Percentiles rank a stretch among this genome's conserved stretches.
Conservation (phyloP, 1,140 invertebrate genomes). For the Listronotus oregonensis region DNA sequence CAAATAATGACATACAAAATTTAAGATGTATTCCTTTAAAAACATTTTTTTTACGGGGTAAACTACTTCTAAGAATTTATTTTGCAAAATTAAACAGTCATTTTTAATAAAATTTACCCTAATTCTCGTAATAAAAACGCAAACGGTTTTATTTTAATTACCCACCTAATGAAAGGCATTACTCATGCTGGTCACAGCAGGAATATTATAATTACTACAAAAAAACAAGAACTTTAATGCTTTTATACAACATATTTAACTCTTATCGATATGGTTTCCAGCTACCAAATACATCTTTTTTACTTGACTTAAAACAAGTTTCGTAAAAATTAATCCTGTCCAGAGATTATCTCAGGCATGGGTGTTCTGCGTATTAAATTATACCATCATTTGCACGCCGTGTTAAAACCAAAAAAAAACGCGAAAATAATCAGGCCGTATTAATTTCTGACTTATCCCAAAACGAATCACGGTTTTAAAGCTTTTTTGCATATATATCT, state of each 20-base stretch:
- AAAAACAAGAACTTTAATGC: slow-evolving; percentile 17
- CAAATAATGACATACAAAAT: too few relatives aligned
- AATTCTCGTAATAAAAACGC: too few relatives aligned
- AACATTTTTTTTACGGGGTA: too few relatives aligned
- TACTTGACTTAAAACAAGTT: slow-evolving; percentile 22
- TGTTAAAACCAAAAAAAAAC: slow-evolving; percentile 20
- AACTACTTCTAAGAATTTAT: too few relatives aligned
- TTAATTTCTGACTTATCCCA: slow-evolving; percentile 28
- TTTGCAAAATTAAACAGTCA: too few relatives aligned
- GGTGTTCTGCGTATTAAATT: slow-evolving; percentile 30
- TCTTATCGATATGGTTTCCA: slow-evolving; percentile 28
- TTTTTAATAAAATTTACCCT: too few relatives aligned
- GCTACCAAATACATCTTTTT: slow-evolving; percentile 33
- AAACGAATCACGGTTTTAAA: slow-evolving; percentile 13
- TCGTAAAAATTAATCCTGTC: slow-evolving; percentile 32
- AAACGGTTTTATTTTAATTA: too few relatives aligned
- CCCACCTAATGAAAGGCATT: background rate
- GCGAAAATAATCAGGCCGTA: slow-evolving; percentile 23
- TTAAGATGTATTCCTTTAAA: too few relatives aligned
- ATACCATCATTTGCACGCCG: slow-evolving; percentile 25
- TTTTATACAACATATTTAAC: slow-evolving; percentile 25
- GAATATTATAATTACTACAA: slow-evolving; percentile 22
- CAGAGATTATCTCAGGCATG: slow-evolving; percentile 19
- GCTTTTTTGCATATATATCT: too few relatives aligned
- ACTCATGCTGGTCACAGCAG: background rate